These are phyloP conservation scores for Psix sp. DNA, from an alignment of 1,140 invertebrate species.

Conservation along the genomic window DNA sequence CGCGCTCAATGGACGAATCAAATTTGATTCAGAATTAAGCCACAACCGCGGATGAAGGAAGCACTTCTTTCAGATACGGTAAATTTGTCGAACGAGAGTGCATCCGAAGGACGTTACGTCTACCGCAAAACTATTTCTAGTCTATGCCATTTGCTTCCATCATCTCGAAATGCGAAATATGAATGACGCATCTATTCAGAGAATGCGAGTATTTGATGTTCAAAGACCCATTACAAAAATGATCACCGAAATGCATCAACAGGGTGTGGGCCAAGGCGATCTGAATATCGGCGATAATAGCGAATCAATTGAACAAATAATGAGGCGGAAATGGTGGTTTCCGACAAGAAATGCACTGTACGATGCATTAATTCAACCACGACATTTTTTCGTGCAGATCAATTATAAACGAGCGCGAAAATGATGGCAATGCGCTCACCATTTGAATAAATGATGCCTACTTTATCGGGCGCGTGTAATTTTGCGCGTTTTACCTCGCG, in stretches of 20 bases:
- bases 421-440: constrained; percentile 12
- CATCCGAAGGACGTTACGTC: constrained; percentile 9
- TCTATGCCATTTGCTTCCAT: constrained; percentile 41
- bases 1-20: constrained; percentile 2
- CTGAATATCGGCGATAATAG: constrained; percentile 66
- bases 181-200: constrained; percentile 58
- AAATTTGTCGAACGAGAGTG: constrained; percentile 6
- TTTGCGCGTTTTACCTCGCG: constrained; percentile 16
- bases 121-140: constrained; percentile 45
- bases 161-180: constrained; percentile 31
- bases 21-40: constrained; percentile 20
- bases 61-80: constrained; percentile 3
- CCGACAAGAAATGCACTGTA: constrained; percentile 51
- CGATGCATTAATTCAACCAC: constrained; percentile 13
- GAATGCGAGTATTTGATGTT: constrained; percentile 60
- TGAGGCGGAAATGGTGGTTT: constrained; percentile 55
- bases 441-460: constrained; percentile 41
- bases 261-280: constrained; percentile 13
- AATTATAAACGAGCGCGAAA: constrained; percentile 12
- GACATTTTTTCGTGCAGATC: constrained; percentile 5
- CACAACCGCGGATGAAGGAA: constrained; percentile 1
- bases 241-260: constrained; percentile 70
- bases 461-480: constrained; percentile 28
- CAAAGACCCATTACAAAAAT: constrained; percentile 72
- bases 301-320: constrained; percentile 73